Conservation (phyloP, 2,113 vertebrate genomes). For the Brachirus orientalis region DNA sequence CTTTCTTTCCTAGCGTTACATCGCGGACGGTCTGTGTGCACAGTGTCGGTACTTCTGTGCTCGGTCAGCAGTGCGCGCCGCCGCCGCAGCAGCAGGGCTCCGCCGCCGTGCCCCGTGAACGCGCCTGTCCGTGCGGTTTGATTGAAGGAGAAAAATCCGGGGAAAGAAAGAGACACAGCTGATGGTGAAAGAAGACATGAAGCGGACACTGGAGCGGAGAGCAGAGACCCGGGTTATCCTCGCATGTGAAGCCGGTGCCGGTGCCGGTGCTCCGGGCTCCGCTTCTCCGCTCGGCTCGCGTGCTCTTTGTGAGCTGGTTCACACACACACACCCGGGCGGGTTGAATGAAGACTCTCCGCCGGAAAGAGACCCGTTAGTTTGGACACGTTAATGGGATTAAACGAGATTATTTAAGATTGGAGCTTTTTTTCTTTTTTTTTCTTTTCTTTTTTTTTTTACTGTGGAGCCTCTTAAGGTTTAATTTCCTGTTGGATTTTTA, state of each 20-base stretch:
- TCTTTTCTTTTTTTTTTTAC: background rate
- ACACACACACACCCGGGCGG: conserved; percentile 29
- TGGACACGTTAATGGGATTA: background rate
- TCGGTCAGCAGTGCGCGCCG: conserved; percentile 53
- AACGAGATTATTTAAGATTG: background rate
- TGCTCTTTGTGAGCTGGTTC: conserved; percentile 65
- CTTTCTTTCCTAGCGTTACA: too few species aligned
- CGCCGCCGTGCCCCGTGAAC: conserved; percentile 44
- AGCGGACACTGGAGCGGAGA: background rate
- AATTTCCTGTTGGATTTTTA: conserved; percentile 2
- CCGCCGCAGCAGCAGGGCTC: conserved; percentile 44
- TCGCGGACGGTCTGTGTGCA: too few species aligned
- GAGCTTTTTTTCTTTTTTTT: background rate
- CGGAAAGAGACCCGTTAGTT: background rate
- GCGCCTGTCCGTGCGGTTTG: conserved; percentile 66
- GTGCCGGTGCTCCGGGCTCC: conserved; percentile 16
- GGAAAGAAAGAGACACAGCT: conserved; percentile 26
- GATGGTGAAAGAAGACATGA: conserved; percentile 15
- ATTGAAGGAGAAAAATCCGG: conserved; percentile 45
- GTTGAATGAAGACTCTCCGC: conserved; percentile 16
- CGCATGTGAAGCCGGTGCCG: conserved; percentile 25
- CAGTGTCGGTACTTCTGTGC: background rate
- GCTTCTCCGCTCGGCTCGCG: conserved; percentile 19
- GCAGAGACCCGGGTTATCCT: background rate
- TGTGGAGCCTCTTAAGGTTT: background rate